phyloP scores from a whole-genome alignment of 2,888 invertebrate genomes.

The Clanis bilineata region DNA sequence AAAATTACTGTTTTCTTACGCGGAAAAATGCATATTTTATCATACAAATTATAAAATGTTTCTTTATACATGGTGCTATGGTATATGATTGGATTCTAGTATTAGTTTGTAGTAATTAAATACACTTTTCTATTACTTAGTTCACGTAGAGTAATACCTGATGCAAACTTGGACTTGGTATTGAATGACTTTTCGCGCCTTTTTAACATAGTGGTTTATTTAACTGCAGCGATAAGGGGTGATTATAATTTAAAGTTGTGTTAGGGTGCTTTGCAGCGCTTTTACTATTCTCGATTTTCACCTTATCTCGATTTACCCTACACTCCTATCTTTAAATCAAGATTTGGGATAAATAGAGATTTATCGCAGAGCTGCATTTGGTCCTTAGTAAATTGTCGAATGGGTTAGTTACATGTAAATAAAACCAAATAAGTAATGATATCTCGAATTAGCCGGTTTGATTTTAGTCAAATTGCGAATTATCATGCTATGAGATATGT shows the following conservation, averaged over 20 bases:
- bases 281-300: too few species aligned
- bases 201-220: neutral
- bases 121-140: neutral
- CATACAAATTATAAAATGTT: neutral
- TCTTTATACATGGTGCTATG: too few species aligned
- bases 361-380: too few species aligned
- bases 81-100: neutral
- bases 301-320: too few species aligned
- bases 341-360: too few species aligned
- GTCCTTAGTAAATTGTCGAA: too few species aligned
- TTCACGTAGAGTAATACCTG: neutral
- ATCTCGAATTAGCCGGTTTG: neutral
- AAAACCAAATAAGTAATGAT: too few species aligned
- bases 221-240: neutral
- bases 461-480: neutral
- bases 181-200: neutral
- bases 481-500: neutral
- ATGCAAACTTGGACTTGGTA: neutral
- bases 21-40: neutral
- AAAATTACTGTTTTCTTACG: neutral
- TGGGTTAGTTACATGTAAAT: too few species aligned
- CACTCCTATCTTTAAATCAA: too few species aligned
- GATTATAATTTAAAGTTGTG: neutral
- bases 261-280: too few species aligned
- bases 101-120: neutral